Evolutionary conservation across 2,888 invertebrate species (phyloP).

Genomic region (Platycheirus albimanus): DNA sequence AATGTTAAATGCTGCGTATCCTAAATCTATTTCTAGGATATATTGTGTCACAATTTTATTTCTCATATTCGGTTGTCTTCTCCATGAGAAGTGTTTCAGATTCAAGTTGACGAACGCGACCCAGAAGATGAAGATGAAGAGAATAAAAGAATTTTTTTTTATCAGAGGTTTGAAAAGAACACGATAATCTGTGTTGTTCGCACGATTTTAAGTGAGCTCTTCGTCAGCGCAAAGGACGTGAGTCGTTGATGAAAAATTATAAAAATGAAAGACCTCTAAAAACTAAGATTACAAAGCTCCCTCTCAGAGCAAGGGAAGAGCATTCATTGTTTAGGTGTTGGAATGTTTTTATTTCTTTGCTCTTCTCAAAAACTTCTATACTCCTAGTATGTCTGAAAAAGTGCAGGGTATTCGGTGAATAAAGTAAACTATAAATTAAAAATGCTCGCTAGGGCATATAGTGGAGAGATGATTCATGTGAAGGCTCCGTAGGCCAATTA

Average conservation of each 20-base stretch:
- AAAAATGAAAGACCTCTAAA: constrained; percentile 14
- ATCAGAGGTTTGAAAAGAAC: constrained; percentile 39
- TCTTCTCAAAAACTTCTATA: constrained; percentile 16
- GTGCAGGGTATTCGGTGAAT: constrained; percentile 7
- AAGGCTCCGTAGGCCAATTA: constrained; percentile 66
- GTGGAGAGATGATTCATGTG: constrained; percentile 44
- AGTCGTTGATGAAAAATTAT: constrained; percentile 13
- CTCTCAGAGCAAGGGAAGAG: constrained; percentile 7
- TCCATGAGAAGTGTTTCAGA: not conserved
- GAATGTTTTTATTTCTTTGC: constrained; percentile 32
- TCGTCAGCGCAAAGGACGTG: not conserved
- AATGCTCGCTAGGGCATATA: constrained; percentile 50
- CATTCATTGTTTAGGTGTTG: constrained; percentile 45
- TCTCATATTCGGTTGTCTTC: too few species aligned
- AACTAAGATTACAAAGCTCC: constrained; percentile 32
- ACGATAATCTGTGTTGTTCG: constrained; percentile 45
- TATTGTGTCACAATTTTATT: too few species aligned
- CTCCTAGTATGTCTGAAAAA: constrained; percentile 36
- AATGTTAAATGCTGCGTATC: too few species aligned
- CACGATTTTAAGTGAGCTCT: constrained; percentile 52
- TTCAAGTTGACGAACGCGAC: constrained; percentile 11
- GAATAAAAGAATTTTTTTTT: too few species aligned
- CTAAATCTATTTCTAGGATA: too few species aligned
- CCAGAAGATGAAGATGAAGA: constrained; percentile 10
- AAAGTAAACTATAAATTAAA: constrained; percentile 64